A percentile compares a stretch with the other conserved stretches of the same genome.
These are phyloP conservation scores for Agriotes lineatus DNA, from an alignment of 2,888 invertebrate genomes.

Conservation along the genomic window DNA sequence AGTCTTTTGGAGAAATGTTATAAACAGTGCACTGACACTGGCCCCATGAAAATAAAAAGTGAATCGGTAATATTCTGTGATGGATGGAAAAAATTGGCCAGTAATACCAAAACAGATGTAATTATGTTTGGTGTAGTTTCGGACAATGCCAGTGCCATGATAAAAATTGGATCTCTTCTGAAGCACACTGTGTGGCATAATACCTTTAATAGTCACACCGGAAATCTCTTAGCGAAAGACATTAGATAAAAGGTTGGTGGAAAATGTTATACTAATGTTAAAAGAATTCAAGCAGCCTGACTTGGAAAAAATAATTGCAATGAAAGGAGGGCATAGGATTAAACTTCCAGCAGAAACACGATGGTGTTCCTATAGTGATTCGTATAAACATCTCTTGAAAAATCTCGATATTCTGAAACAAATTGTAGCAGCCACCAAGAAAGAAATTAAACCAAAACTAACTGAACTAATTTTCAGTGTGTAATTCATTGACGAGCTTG, in stretches of 20 bases:
- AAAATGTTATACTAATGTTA: no score
- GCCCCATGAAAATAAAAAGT: no score
- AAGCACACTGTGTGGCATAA: no score
- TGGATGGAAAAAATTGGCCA: background rate
- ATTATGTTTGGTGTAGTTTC: background rate
- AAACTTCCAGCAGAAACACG: background rate
- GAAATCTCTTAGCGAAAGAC: background rate
- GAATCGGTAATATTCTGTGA: no score
- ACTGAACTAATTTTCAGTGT: background rate
- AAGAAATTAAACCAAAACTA: background rate
- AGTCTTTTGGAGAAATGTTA: conserved; percentile 1
- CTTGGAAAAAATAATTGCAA: background rate
- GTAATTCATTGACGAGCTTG: background rate
- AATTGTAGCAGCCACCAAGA: background rate
- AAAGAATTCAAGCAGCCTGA: background rate
- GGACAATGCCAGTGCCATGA: no score
- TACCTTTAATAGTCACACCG: no score
- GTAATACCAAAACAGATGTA: background rate
- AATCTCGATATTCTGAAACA: background rate
- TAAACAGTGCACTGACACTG: no score
- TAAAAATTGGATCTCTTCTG: no score
- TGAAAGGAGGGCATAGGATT: background rate
- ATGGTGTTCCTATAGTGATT: background rate
- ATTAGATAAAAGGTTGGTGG: background rate
- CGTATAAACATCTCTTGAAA: background rate